phyloP scores from a whole-genome alignment of 2,113 vertebrate genomes.

The Saguinus imperator region DNA sequence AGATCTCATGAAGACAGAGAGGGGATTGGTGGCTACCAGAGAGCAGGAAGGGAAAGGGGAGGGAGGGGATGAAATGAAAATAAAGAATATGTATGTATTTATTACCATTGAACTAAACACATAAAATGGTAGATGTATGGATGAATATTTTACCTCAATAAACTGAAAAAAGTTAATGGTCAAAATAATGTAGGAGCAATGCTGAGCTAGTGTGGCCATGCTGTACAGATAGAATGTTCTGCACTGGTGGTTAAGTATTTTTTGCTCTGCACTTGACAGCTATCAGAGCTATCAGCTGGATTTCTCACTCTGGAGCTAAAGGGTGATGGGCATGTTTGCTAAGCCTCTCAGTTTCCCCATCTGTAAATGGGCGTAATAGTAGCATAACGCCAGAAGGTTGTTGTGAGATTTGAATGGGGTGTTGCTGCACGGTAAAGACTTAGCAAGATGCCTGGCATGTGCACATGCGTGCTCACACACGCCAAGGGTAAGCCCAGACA shows the following conservation, averaged over 20 bases:
- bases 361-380: neutral
- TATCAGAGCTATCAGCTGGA: neutral
- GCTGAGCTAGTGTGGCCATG: neutral
- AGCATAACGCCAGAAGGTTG: neutral
- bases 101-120: too few relatives aligned
- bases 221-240: accelerated
- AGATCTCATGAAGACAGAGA: too few relatives aligned
- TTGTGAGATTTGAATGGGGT: neutral
- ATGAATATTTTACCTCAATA: too few relatives aligned
- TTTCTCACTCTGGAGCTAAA: neutral
- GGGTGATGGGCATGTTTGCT: neutral
- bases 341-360: neutral
- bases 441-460: neutral
- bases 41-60: too few relatives aligned
- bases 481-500: neutral
- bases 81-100: too few relatives aligned
- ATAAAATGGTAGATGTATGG: too few relatives aligned
- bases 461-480: accelerated
- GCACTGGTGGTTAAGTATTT: too few relatives aligned
- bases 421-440: neutral
- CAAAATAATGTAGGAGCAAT: too few relatives aligned
- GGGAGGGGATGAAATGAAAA: too few relatives aligned
- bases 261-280: neutral
- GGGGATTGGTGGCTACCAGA: too few relatives aligned
- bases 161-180: neutral